Percentiles rank a stretch among this genome's conserved stretches.
phyloP scores from a whole-genome alignment of 2,797 vertebrate species.

The Chloroceryle amazona region DNA sequence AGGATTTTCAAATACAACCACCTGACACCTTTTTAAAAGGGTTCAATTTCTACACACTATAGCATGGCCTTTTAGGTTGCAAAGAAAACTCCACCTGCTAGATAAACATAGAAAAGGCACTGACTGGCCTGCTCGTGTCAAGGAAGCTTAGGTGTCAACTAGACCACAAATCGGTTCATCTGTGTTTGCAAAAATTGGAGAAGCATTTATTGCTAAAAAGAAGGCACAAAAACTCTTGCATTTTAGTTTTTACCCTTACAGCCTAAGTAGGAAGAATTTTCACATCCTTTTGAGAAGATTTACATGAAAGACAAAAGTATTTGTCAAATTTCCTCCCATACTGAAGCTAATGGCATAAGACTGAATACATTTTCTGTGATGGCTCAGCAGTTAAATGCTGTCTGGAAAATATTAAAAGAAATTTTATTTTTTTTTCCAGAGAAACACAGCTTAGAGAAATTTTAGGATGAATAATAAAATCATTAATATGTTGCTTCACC shows the following conservation, averaged over 20 bases:
- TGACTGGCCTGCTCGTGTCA: background rate
- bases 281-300: background rate
- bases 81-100: background rate
- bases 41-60: background rate
- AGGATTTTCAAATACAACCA: background rate
- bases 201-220: background rate
- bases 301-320: slow-evolving; percentile 20
- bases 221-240: background rate
- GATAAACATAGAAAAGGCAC: background rate
- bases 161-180: background rate
- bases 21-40: background rate
- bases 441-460: slow-evolving; percentile 23
- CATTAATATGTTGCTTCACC: slow-evolving; percentile 22
- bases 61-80: background rate
- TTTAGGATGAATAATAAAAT: slow-evolving; percentile 17
- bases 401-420: slow-evolving; percentile 49
- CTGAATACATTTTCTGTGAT: slow-evolving; percentile 37
- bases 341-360: slow-evolving; percentile 29
- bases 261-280: background rate
- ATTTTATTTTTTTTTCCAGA: background rate
- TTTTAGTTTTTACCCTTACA: background rate
- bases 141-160: background rate
- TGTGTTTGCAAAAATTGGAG: background rate
- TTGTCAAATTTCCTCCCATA: slow-evolving; percentile 18
- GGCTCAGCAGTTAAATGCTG: slow-evolving; percentile 35